Evolutionary conservation across 1,140 invertebrate genomes (phyloP).

Genomic region (Holotrichia oblita): DNA sequence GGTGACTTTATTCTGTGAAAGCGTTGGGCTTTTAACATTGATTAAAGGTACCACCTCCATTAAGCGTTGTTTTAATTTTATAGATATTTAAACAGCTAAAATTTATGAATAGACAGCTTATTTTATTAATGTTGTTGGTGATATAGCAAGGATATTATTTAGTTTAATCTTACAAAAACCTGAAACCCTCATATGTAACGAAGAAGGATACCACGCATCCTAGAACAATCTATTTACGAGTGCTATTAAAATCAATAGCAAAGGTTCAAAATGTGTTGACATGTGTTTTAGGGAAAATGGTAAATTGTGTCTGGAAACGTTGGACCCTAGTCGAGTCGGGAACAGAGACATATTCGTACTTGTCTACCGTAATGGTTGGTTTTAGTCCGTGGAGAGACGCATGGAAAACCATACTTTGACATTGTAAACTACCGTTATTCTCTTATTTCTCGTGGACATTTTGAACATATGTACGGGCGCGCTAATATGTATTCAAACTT

Average conservation of each 20-base stretch:
- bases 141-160: not conserved
- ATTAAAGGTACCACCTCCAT: no score
- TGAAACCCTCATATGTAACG: no score
- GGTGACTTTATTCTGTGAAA: not conserved
- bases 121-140: not conserved
- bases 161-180: not conserved
- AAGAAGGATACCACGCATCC: not conserved
- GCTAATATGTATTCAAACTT: not conserved
- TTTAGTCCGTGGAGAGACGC: constrained; percentile 1
- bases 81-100: not conserved
- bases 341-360: not conserved
- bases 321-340: not conserved
- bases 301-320: not conserved
- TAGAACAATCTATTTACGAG: not conserved
- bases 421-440: not conserved
- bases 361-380: constrained; percentile 9
- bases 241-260: not conserved
- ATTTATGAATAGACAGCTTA: not conserved
- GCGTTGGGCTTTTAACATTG: no score
- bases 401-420: constrained; percentile 13
- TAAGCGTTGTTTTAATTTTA: not conserved
- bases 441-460: not conserved
- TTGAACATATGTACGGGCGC: not conserved
- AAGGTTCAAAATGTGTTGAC: constrained; percentile 14
- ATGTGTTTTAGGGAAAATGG: not conserved